These are phyloP conservation scores for Opisthocomus hoazin DNA, from an alignment of 2,113 vertebrate species.

Conservation along the genomic window DNA sequence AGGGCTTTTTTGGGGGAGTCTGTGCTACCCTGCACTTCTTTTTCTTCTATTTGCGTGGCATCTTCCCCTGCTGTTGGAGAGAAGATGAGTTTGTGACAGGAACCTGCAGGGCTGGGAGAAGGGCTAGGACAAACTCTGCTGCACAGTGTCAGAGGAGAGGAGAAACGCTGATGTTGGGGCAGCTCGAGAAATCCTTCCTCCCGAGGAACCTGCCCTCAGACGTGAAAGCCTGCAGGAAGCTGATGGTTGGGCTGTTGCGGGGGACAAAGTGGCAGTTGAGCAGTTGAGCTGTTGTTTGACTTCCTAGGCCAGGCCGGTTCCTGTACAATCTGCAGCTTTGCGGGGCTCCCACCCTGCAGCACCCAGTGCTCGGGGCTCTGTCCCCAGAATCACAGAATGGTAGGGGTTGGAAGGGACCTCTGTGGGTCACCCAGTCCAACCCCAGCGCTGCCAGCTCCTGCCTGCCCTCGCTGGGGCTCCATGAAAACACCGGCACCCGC, in stretches of 20 bases:
- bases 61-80: background rate
- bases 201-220: too few species aligned
- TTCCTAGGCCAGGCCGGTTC: background rate
- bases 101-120: background rate
- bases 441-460: background rate
- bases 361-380: background rate
- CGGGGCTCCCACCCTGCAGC: background rate
- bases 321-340: background rate
- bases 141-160: background rate
- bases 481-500: background rate
- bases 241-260: background rate
- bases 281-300: background rate
- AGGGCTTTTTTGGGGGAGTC: background rate
- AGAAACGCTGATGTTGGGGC: fast-evolving
- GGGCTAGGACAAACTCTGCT: background rate
- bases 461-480: background rate
- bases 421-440: too few species aligned
- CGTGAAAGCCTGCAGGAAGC: background rate
- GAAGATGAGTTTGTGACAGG: background rate
- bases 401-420: too few species aligned
- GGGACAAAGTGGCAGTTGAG: background rate
- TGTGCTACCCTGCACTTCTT: background rate
- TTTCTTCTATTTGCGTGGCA: background rate
- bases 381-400: too few species aligned
- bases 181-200: background rate